A percentile compares a stretch with the other conserved stretches of the same genome.
These are phyloP conservation scores for Panthera uncia DNA, from an alignment of 2,113 vertebrate species.

Conservation along the genomic window DNA sequence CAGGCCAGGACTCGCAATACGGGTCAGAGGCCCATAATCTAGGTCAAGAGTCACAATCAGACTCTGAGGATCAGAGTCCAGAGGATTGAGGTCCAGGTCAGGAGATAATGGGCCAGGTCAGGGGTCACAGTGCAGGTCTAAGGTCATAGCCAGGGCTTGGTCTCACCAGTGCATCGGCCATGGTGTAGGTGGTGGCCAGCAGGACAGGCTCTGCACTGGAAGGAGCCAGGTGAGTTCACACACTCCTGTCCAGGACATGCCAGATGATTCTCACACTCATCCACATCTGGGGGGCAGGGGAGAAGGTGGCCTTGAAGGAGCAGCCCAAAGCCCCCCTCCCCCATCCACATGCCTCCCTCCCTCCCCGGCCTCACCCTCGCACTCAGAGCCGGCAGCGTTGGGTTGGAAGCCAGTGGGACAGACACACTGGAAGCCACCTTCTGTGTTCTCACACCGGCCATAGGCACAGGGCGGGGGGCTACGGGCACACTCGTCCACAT, in stretches of 20 bases:
- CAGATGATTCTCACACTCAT: conserved; percentile 89
- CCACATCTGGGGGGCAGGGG: conserved; percentile 83
- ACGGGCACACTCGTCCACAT: conserved; percentile 83
- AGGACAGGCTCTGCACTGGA: conserved; percentile 87
- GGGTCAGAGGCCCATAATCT: neutral
- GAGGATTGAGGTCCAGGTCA: neutral
- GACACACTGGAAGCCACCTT: conserved; percentile 82
- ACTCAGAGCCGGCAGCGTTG: conserved; percentile 77
- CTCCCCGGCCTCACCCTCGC: conserved; percentile 79
- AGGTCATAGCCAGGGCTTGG: neutral
- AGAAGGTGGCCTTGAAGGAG: conserved; percentile 42
- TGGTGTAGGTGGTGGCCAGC: conserved; percentile 84
- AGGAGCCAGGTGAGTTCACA: conserved; percentile 88
- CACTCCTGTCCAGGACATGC: conserved; percentile 91
- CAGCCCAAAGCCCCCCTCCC: neutral
- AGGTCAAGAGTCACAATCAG: neutral
- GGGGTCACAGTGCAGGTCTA: neutral
- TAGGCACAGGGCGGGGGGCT: conserved; percentile 79
- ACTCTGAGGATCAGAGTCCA: neutral
- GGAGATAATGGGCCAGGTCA: neutral
- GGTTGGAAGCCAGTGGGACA: conserved; percentile 82
- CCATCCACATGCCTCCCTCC: neutral
- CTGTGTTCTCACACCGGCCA: conserved; percentile 84
- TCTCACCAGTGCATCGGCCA: conserved; percentile 88
- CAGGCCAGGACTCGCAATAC: neutral